Percentiles rank a stretch among this genome's conserved stretches.
Conservation (phyloP, 2,888 invertebrate genomes). For the Thera obeliscata region DNA sequence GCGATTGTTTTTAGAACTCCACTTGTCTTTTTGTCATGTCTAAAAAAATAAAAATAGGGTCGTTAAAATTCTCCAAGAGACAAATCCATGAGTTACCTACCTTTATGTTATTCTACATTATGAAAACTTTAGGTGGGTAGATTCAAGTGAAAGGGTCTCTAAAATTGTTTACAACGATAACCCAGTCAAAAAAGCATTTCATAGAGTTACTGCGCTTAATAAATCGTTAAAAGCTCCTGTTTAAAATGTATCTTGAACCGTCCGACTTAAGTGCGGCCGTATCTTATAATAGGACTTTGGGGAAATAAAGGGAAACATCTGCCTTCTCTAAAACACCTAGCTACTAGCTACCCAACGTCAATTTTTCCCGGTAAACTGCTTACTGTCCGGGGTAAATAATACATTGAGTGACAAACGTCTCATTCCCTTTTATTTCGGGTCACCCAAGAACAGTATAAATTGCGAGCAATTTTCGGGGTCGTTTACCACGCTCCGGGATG, state of each 20-base stretch:
- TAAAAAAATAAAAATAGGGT: no score
- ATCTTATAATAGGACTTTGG: constrained; percentile 51
- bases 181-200: constrained; percentile 38
- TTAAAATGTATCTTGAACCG: constrained; percentile 48
- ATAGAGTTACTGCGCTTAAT: constrained; percentile 38
- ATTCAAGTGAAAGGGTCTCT: background rate
- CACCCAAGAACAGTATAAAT: constrained; percentile 80
- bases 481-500: constrained; percentile 75
- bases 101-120: no score
- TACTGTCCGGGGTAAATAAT: constrained; percentile 70
- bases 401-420: constrained; percentile 77
- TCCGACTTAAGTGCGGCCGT: constrained; percentile 47
- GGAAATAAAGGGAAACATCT: constrained; percentile 51
- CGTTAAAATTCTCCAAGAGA: no score
- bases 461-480: constrained; percentile 78
- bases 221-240: constrained; percentile 43
- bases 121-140: no score
- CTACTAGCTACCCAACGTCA: constrained; percentile 38
- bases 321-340: constrained; percentile 45
- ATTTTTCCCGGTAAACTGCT: constrained; percentile 51
- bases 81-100: no score
- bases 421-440: constrained; percentile 74
- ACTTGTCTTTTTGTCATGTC: no score
- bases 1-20: background rate
- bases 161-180: constrained; percentile 16